Percentiles rank a stretch among this genome's conserved stretches.
Evolutionary conservation across 2,113 vertebrate genomes (phyloP).

Genomic region (Cervus canadensis): DNA sequence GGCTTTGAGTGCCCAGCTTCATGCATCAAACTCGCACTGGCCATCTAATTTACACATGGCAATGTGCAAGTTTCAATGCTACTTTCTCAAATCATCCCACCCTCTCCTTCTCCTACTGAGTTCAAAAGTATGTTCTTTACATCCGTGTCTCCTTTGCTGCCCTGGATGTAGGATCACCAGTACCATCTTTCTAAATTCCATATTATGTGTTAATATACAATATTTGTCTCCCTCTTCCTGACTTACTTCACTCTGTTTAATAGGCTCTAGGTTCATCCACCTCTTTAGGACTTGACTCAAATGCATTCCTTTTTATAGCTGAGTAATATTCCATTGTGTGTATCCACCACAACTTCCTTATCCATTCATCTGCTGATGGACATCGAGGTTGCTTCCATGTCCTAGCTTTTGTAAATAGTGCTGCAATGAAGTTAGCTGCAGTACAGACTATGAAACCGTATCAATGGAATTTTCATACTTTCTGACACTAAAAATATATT

Average conservation of each 20-base stretch:
- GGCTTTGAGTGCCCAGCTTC: neutral
- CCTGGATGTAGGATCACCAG: neutral
- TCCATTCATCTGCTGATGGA: neutral
- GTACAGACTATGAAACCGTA: neutral
- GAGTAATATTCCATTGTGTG: neutral
- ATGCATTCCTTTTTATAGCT: neutral
- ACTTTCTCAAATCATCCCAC: neutral
- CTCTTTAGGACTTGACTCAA: neutral
- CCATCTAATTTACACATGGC: neutral
- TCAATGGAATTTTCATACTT: neutral
- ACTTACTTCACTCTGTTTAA: neutral
- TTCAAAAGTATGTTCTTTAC: neutral
- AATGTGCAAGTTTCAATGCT: neutral
- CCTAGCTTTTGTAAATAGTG: neutral
- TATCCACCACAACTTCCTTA: neutral
- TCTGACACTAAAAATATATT: neutral
- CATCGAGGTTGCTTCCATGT: neutral
- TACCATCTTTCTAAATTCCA: neutral
- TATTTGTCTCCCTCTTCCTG: neutral
- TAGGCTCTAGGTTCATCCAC: neutral
- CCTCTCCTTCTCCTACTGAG: neutral
- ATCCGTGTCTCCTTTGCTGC: neutral
- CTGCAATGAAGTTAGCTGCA: neutral
- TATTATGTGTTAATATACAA: neutral
- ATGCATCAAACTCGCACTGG: neutral